Evolutionary conservation across 2,888 invertebrate species (phyloP), one percentile per base, ranked within the genome.

Genomic region (Lasioglossum oenotherae): DNA sequence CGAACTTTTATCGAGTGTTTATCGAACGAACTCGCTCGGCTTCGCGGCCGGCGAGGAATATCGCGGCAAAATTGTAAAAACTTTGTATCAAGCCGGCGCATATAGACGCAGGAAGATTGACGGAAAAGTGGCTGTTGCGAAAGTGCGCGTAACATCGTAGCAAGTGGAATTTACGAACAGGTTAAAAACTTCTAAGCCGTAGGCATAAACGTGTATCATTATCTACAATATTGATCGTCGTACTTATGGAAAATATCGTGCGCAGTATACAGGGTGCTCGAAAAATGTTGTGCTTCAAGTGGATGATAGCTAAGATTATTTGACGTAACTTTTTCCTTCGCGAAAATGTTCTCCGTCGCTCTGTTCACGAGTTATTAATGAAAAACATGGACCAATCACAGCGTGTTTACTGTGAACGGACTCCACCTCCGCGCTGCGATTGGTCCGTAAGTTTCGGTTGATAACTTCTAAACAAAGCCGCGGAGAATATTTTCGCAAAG

Each of bases 1-100:
- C 49, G 19, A 81, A 74, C 74, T 81, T 81, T 81, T 72, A 82
- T 83, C 75, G 72, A 72, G 83, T 76, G 73, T 81, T 83, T 81
- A 83, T 76, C 82, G 83, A 81, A 82, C 71, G 41, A 23, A 31
- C 77, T 49, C 4, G 53, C 27, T 12, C 16, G 41, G 23, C 1
- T 46, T 16, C 44, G 31, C n/a, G n/a, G 19, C 31, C 27, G 1
- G 69, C 6, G 12, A 71, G 41, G 49, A 72, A 64, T 78, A 67
- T 72, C 46, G 60, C 12, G 35, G 82, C 23, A n/a, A 83, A 81
- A 83, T 83, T 71, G 60, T 19, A 8, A 31, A 38, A 81, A 82
- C 44, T 83, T 81, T 49, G 71, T 31, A 41, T 38, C 72, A 60
- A 76, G 75, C 23, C 38, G 69, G 10, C 4, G 69, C 69, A 64